These are phyloP conservation scores for Trachelus stipa DNA, from an alignment of 2,888 invertebrate species.

Conservation along the genomic window DNA sequence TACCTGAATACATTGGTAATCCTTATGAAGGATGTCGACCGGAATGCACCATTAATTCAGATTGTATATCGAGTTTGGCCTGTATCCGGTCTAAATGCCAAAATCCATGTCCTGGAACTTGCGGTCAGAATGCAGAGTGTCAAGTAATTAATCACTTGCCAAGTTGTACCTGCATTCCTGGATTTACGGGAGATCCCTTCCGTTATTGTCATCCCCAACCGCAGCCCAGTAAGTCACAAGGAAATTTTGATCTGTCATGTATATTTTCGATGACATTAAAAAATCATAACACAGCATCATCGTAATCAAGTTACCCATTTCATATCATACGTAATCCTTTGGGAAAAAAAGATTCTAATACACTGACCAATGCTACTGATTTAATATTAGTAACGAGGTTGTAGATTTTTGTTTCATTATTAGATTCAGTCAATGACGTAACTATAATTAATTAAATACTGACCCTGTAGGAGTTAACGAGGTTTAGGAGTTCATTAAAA, in stretches of 20 bases:
- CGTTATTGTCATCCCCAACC: slow-evolving; percentile 68
- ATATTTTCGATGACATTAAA: not conserved
- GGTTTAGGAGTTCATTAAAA: not conserved
- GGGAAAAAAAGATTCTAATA: not conserved
- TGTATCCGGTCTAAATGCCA: slow-evolving; percentile 73
- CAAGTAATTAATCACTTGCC: slow-evolving; percentile 81
- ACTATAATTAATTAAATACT: not conserved
- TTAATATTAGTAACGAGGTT: not conserved
- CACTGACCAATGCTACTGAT: not conserved
- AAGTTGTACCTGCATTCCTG: slow-evolving; percentile 75
- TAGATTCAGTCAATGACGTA: not conserved
- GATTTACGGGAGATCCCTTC: slow-evolving; percentile 81
- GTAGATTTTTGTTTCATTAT: not conserved
- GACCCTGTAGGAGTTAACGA: not conserved
- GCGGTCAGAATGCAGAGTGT: slow-evolving; percentile 77
- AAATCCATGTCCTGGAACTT: slow-evolving; percentile 76
- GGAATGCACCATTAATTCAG: slow-evolving; percentile 72
- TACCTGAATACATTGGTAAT: slow-evolving; percentile 75
- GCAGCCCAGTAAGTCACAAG: slow-evolving; percentile 1
- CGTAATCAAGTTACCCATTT: not conserved
- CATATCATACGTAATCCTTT: not conserved
- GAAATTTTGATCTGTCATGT: not conserved
- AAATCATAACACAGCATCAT: not conserved
- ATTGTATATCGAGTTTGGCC: slow-evolving; percentile 73
- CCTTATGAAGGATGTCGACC: slow-evolving; percentile 68